Evolutionary conservation across 1,140 invertebrate genomes (phyloP), one percentile per base, ranked within the genome.

Genomic region (Pogonomyrmex barbatus): DNA sequence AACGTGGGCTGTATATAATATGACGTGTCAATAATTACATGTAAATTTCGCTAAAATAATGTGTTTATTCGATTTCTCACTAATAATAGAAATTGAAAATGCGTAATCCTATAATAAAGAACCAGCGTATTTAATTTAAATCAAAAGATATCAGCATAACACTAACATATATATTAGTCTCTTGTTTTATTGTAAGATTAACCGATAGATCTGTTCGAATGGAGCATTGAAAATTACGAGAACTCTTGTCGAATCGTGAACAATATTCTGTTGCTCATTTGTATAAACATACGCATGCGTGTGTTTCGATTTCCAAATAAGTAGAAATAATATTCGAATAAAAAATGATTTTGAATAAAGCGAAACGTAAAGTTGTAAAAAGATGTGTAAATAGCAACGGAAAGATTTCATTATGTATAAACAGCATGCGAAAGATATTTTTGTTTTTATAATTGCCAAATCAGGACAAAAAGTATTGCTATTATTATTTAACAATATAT

Each of bases 321-420:
- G 10, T 71, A 73, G 4, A 45, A 60, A 47, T 2, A n/a, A 82
- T 68, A 39, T 56, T 81, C 12, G n/a, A 58, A 82, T 58, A 14
- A 50, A 45, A 30, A 79, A 73, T 4, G 30, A 42, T 24, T 68
- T 33, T 39, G 36, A 71, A 45, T 58, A 47, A 47, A n/a, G 9
- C 36, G n/a, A 45, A 82, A 58, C 6, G 6, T 36, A 85, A 79
- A 8, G 60, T 89, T 94, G 91, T 94, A 93, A 89, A 93, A 92
- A 94, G 87, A 91, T 89, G 89, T 94, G 92, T 94, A 94, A 92
- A 94, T 94, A 94, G 83, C 6, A 45, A 91, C 75, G 87, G 76
- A 84, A 70, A 84, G 39, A 79, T 81, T 87, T 76, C 87, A 88
- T 90, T 90, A 78, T 85, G 54, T 73, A 86, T 62, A 78, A 71